Evolutionary conservation across 1,140 invertebrate genomes (phyloP).

Genomic region (Ceratosolen solmsi): DNA sequence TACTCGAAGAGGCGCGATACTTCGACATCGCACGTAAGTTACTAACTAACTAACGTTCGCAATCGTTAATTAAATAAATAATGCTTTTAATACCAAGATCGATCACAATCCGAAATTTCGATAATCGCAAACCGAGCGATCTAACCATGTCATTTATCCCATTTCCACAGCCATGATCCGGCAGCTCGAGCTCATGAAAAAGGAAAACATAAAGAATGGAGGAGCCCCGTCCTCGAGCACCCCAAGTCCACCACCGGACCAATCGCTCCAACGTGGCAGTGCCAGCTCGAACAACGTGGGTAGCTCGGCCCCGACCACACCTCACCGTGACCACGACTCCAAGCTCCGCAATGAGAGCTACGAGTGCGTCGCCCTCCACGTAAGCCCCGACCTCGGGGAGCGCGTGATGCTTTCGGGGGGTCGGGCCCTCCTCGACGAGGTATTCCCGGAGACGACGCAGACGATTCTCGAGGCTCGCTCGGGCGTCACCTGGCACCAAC

Average conservation of each 20-base stretch:
- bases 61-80: not conserved
- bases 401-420: constrained; percentile 89
- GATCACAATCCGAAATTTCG: not conserved
- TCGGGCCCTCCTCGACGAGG: constrained; percentile 83
- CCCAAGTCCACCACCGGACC: constrained; percentile 62
- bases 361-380: constrained; percentile 90
- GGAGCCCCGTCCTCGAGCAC: constrained; percentile 54
- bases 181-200: constrained; percentile 85
- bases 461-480: constrained; percentile 87
- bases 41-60: not conserved
- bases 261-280: constrained; percentile 24
- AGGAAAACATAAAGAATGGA: constrained; percentile 80
- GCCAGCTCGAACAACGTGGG: constrained; percentile 52
- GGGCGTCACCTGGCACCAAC: constrained; percentile 87
- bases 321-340: not conserved
- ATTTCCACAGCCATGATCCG: constrained; percentile 80
- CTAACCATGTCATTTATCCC: constrained; percentile 28
- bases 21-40: constrained; percentile 92
- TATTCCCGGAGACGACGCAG: constrained; percentile 91
- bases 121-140: not conserved
- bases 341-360: constrained; percentile 72
- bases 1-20: constrained; percentile 93
- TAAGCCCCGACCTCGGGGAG: constrained; percentile 91
- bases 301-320: constrained; percentile 39
- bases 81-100: not conserved